Evolutionary conservation across 2,888 invertebrate genomes (phyloP), one percentile per base, ranked within the genome.

Genomic region (Agrilus biguttatus): DNA sequence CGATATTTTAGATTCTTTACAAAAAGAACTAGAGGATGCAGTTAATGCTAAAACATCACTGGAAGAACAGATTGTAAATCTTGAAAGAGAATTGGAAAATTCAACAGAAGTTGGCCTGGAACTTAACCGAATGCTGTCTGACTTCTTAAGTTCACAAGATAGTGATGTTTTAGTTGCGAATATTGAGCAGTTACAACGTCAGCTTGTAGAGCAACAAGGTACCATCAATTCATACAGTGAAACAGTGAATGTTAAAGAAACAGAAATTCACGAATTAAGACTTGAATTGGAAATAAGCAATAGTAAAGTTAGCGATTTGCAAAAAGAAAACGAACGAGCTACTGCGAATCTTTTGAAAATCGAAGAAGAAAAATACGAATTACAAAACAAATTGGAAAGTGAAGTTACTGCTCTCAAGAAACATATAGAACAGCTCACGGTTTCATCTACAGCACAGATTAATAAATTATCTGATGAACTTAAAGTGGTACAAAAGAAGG

Each of bases 41-140:
- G 60, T 71, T 51, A 61, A 59, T 40, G 59, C 60, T 14, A 74
- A 71, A 49, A 53, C 53, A 4, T 70, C 71, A 44, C 58, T 80
- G 36, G 75, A 84, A 59, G 83, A 82, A 41, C 79, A 86, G 60
- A 69, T 84, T 14, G 65, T 72, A 40, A 72, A 73, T 59, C 57
- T 80, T 56, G 75, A 87, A 68, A 75, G 80, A 71, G 76, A 88
- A 57, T 72, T 88, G 36, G 87, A 88, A 62, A 80, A 77, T 55
- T 83, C 86, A 1, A 83, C 87, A 0, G 83, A 86, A 54, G 83
- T 86, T 7, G 81, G 80, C 36, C 67, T 88, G 49, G 88, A 88
- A 62, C 60, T 82, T 39, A 80, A 82, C 55, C 69, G 72, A 56
- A 79, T 81, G 70, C 63, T 82, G 28, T 69, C 77, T 0, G 80